Evolutionary conservation across 2,113 vertebrate genomes (phyloP).

Genomic region (Proterorhinus semilunaris): DNA sequence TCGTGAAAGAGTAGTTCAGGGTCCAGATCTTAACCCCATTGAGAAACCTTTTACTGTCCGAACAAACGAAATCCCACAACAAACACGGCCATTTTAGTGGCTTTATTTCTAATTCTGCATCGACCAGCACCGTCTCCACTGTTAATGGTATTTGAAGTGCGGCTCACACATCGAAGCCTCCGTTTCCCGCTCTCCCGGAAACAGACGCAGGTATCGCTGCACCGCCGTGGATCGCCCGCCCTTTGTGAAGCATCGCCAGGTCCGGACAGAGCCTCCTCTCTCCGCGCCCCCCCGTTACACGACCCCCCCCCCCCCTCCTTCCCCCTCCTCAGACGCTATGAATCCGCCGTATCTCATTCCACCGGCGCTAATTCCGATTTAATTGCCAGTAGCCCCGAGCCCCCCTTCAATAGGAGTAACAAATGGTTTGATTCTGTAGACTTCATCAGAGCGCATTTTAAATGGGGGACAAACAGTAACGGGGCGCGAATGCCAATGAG

Average conservation of each 20-base stretch:
- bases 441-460: conserved; percentile 99
- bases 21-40: too few relatives aligned
- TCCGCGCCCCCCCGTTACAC: conserved; percentile 31
- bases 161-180: too few relatives aligned
- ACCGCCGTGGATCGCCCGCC: conserved; percentile 56
- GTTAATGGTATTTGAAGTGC: too few relatives aligned
- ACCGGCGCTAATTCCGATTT: conserved; percentile 99
- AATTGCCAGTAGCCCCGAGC: conserved; percentile 99
- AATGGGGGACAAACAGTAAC: conserved; percentile 96
- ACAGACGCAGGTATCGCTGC: conserved; percentile 47
- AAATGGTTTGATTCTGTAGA: conserved; percentile 99
- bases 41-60: too few relatives aligned
- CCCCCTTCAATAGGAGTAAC: conserved; percentile 99
- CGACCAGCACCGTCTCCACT: too few relatives aligned
- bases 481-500: conserved; percentile 99
- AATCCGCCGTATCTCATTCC: conserved; percentile 99
- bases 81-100: too few relatives aligned
- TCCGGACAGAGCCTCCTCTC: conserved; percentile 61
- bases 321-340: conserved; percentile 86
- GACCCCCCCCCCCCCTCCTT: conserved; percentile 16
- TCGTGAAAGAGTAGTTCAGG: too few relatives aligned
- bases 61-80: too few relatives aligned
- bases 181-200: conserved; percentile 9
- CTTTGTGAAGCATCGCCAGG: conserved; percentile 50
- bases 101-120: too few relatives aligned